phyloP scores from a whole-genome alignment of 2,888 invertebrate species.

The Campoplex nolae region DNA sequence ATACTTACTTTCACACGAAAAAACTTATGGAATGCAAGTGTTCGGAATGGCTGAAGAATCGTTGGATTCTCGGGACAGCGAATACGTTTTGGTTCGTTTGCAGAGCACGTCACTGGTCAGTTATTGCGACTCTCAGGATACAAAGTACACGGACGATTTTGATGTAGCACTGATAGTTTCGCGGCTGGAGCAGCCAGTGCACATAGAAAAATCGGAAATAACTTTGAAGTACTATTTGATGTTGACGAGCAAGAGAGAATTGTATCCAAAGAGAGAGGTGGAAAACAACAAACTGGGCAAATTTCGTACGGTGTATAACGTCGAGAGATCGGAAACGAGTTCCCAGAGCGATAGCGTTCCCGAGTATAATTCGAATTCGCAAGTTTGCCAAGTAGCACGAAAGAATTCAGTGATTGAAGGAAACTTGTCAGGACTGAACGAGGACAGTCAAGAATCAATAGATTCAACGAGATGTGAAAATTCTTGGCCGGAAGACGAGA shows the following conservation, averaged over 20 bases:
- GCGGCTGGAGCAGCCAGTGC: constrained; percentile 85
- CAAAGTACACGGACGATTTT: constrained; percentile 88
- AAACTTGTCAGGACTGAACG: constrained; percentile 52
- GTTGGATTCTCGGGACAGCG: constrained; percentile 84
- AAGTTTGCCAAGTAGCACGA: constrained; percentile 56
- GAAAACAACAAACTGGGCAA: constrained; percentile 87
- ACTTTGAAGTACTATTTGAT: constrained; percentile 82
- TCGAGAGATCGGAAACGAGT: constrained; percentile 77
- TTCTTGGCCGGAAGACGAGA: constrained; percentile 63
- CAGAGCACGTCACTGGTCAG: constrained; percentile 86
- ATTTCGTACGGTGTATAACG: constrained; percentile 87
- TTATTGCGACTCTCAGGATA: constrained; percentile 87
- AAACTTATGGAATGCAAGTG: constrained; percentile 89
- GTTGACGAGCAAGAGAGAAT: constrained; percentile 85
- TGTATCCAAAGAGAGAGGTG: constrained; percentile 87
- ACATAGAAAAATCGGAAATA: constrained; percentile 78
- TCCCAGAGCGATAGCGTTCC: constrained; percentile 77
- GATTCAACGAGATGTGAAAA: constrained; percentile 55
- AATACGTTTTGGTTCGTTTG: constrained; percentile 88
- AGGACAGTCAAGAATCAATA: constrained; percentile 58
- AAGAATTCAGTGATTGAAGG: constrained; percentile 64
- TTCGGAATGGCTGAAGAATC: constrained; percentile 87
- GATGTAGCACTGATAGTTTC: constrained; percentile 89
- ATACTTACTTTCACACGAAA: constrained; percentile 89
- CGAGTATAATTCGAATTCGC: constrained; percentile 74